Evolutionary conservation across 2,113 vertebrate genomes (phyloP).

Genomic region (Cebus imitator): DNA sequence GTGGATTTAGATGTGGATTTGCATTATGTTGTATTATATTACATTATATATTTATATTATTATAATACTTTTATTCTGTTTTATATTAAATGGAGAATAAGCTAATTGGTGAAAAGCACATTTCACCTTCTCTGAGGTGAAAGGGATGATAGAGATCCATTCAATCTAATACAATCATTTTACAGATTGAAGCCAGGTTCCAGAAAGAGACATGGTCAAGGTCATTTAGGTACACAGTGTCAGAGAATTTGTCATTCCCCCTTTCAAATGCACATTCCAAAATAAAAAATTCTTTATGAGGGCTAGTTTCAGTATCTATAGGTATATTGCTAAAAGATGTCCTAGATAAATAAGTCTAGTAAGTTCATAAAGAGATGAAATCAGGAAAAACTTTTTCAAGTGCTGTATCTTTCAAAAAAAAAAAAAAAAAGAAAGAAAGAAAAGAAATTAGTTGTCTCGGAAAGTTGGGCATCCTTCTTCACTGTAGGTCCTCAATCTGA

Average conservation of each 20-base stretch:
- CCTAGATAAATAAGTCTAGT: background rate
- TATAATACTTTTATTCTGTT: background rate
- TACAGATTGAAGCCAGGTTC: background rate
- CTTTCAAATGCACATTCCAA: slow-evolving; percentile 5
- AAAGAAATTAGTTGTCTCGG: background rate
- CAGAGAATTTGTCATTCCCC: background rate
- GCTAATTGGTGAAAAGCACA: slow-evolving; percentile 27
- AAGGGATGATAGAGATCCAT: background rate
- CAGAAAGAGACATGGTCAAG: background rate
- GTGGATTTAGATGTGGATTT: background rate
- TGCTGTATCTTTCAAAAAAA: background rate
- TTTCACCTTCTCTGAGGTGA: background rate
- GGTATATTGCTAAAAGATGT: background rate
- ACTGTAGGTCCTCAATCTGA: background rate
- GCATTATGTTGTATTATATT: background rate
- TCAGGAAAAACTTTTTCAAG: background rate
- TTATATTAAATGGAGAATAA: background rate
- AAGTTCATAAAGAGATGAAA: background rate
- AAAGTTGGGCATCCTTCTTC: background rate
- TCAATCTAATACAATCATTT: slow-evolving; percentile 22
- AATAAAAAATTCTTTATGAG: background rate
- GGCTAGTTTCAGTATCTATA: background rate
- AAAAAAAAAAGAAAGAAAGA: background rate
- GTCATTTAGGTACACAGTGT: background rate
- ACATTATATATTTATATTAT: background rate